Evolutionary conservation across 2,113 vertebrate species (phyloP), one percentile per base, ranked within the genome.

Genomic region (Plecturocebus donacophilus): DNA sequence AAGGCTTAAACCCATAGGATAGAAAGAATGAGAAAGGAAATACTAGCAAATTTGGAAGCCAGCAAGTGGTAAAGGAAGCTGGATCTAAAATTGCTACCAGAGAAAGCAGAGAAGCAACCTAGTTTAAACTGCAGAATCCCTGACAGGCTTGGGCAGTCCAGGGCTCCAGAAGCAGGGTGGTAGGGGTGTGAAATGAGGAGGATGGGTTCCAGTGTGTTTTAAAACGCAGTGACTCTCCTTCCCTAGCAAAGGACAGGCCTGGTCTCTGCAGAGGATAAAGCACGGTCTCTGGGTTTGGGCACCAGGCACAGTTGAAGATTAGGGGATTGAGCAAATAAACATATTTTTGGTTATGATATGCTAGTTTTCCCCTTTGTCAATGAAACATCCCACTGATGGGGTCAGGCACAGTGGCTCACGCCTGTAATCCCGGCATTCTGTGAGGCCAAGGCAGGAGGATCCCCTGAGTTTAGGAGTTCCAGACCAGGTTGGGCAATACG

Each of bases 81-180:
- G 12, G 8, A 20, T 17, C 42, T 66, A n/a, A 0, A 21, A 0
- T 81, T 8, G 2, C 70, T 58, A 9, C 6, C 75, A 32, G 64
- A 58, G 73, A 47, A 58, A 38, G 71, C 56, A 32, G 52, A 73
- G 45, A 49, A 45, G 35, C 40, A 10, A 6, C 42, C 45, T 32
- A 0, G 2, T 1, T 30, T 6, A 35, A 45, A 64, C 42, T 5
- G 0, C 58, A 32, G 77, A n/a, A 5, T n/a, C 40, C 73, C 66
- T 42, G 10, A 2, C 3, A 61, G 75, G 38, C 58, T 47, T 5
- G 19, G 47, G 80, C 13, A 3, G 11, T 9, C 79, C 25, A 2
- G 61, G 49, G 40, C 52, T 71, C 20, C 40, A 20, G 11, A 38
- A 9, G 35, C 47, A 38, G 27, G 3, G 13, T 25, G 6, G 10